Conservation (phyloP, 1,140 invertebrate species). For the Drosophila mojavensis region DNA sequence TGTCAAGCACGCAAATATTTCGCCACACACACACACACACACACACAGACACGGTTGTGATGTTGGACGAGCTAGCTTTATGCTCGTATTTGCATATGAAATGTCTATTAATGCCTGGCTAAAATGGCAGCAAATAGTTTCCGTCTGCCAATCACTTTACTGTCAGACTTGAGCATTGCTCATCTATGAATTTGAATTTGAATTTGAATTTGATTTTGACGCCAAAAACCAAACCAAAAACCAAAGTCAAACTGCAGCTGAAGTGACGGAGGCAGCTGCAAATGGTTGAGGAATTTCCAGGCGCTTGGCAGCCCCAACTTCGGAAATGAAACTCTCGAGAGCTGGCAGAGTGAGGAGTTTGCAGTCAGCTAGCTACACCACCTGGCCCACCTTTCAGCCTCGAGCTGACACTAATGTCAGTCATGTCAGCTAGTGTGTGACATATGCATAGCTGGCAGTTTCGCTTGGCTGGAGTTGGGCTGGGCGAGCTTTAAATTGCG, state of each 20-base stretch:
- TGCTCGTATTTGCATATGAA: conserved; percentile 66
- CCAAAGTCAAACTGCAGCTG: conserved; percentile 23
- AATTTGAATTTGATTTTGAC: conserved; percentile 48
- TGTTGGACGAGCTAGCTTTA: conserved; percentile 32
- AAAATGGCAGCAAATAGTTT: conserved; percentile 79
- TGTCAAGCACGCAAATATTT: conserved; percentile 52
- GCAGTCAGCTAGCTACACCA: conserved; percentile 1
- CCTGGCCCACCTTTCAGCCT: neutral
- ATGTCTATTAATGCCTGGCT: conserved; percentile 73
- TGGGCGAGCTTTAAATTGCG: conserved; percentile 44
- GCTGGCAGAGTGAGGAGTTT: neutral
- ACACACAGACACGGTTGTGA: conserved; percentile 17
- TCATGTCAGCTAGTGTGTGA: conserved; percentile 4
- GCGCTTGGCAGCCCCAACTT: conserved; percentile 40
- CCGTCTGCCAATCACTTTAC: conserved; percentile 59
- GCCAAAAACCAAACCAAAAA: conserved; percentile 15
- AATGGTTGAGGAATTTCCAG: conserved; percentile 56
- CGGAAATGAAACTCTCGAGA: conserved; percentile 63
- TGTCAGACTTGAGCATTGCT: conserved; percentile 17
- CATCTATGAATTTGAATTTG: conserved; percentile 46
- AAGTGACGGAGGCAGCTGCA: conserved; percentile 5
- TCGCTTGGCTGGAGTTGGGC: conserved; percentile 10
- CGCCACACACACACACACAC: conserved; percentile 29
- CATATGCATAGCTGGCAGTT: conserved; percentile 59
- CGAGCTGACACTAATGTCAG: neutral